Evolutionary conservation across 2,113 vertebrate species (phyloP).

Genomic region (Ictalurus punctatus): DNA sequence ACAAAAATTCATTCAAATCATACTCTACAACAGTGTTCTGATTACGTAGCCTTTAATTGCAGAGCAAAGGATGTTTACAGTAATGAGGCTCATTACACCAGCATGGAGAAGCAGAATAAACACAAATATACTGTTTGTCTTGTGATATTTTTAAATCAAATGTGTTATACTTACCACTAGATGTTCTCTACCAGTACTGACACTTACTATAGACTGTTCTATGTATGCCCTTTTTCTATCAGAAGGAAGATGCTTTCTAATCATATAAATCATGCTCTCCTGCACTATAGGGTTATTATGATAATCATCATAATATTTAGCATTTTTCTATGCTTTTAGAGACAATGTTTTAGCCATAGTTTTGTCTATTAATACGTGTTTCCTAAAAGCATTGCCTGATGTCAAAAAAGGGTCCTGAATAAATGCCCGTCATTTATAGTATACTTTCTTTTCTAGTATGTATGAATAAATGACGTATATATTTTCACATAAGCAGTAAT

Average conservation of each 20-base stretch:
- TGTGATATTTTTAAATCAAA: conserved; percentile 10
- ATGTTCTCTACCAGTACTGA: background rate
- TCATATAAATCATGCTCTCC: background rate
- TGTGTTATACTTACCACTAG: background rate
- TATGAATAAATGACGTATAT: background rate
- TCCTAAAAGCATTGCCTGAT: background rate
- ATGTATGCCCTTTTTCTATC: background rate
- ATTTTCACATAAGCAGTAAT: too few relatives aligned
- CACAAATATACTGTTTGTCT: background rate
- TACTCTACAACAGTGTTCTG: conserved; percentile 22
- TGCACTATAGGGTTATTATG: background rate
- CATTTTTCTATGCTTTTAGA: background rate
- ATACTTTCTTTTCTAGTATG: background rate
- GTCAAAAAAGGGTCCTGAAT: background rate
- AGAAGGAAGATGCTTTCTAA: background rate
- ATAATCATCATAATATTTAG: background rate
- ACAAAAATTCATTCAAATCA: background rate
- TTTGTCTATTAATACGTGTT: too few relatives aligned
- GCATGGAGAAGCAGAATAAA: conserved; percentile 23
- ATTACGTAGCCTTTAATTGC: conserved; percentile 21
- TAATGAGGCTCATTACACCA: conserved; percentile 25
- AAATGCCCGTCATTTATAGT: background rate
- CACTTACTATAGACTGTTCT: background rate
- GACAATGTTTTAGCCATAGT: background rate
- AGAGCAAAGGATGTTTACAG: conserved; percentile 22